A percentile compares a stretch with the other conserved stretches of the same genome.
Conservation (phyloP, 2,888 invertebrate species). For the Himalopsyche anomala region DNA sequence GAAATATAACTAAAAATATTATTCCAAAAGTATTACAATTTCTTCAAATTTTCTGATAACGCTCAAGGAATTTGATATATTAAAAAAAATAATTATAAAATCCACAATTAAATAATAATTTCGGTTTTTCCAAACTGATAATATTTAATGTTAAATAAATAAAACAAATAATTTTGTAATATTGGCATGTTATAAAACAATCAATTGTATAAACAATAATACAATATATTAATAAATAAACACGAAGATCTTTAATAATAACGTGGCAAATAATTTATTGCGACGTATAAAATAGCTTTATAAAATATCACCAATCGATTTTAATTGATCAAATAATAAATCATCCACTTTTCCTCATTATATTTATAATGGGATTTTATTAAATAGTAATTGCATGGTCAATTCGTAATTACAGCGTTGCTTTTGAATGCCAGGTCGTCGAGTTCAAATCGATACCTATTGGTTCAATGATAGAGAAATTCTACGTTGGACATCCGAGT, state of each 20-base stretch:
- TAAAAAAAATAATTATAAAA: too few species aligned
- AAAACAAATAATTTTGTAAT: background rate
- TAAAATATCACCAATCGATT: slow-evolving; percentile 13
- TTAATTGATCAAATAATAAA: slow-evolving; percentile 30
- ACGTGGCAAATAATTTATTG: background rate
- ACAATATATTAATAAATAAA: too few species aligned
- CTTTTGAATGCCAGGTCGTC: slow-evolving; percentile 13
- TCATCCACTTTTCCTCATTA: slow-evolving; percentile 1
- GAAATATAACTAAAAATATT: too few species aligned
- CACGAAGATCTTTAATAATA: too few species aligned
- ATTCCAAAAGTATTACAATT: too few species aligned
- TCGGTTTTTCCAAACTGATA: too few species aligned
- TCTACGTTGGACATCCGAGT: background rate
- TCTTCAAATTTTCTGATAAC: too few species aligned
- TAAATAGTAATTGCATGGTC: slow-evolving; percentile 16
- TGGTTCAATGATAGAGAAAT: slow-evolving; percentile 12
- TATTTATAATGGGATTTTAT: slow-evolving; percentile 27
- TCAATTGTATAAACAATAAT: background rate
- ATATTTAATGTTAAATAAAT: background rate
- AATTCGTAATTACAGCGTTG: slow-evolving; percentile 14
- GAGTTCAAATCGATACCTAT: slow-evolving; percentile 12
- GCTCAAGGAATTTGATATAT: too few species aligned
- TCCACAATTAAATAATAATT: too few species aligned
- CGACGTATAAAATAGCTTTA: background rate
- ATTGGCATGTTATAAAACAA: slow-evolving; percentile 2